phyloP scores from a whole-genome alignment of 2,888 invertebrate genomes.

The Lumbricus terrestris region DNA sequence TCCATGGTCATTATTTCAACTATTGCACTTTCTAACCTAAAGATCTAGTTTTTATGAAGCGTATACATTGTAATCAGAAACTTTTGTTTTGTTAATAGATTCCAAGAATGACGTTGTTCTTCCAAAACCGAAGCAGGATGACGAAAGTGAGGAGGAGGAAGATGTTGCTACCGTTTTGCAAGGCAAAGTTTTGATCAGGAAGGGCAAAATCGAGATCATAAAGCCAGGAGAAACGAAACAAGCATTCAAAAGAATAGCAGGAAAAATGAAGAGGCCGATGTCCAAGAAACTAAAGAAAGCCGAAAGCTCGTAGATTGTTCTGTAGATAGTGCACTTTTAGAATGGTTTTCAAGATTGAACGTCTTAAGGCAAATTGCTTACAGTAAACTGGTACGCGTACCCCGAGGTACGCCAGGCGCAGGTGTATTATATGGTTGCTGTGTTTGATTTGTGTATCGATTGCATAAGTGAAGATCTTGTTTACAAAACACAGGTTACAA shows the following conservation, averaged over 20 bases:
- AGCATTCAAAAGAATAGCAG: neutral
- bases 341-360: neutral
- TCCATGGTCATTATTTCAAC: neutral
- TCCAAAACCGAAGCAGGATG: slow-evolving; percentile 7
- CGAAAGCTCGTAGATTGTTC: neutral
- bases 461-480: neutral
- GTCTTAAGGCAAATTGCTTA: neutral
- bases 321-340: neutral
- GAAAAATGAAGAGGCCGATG: neutral
- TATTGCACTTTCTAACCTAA: neutral
- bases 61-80: too few relatives aligned
- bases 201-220: neutral
- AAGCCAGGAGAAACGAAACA: slow-evolving; percentile 1
- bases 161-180: slow-evolving; percentile 48
- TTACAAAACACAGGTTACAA: neutral
- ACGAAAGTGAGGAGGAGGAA: slow-evolving; percentile 39
- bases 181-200: slow-evolving; percentile 45
- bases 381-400: too few relatives aligned
- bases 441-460: neutral
- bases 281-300: neutral
- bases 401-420: too few relatives aligned
- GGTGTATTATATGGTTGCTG: neutral
- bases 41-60: too few relatives aligned
- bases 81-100: neutral
- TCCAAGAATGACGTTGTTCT: neutral